Conservation (phyloP, 1,140 invertebrate genomes). For the Drosophila parabipectinata region DNA sequence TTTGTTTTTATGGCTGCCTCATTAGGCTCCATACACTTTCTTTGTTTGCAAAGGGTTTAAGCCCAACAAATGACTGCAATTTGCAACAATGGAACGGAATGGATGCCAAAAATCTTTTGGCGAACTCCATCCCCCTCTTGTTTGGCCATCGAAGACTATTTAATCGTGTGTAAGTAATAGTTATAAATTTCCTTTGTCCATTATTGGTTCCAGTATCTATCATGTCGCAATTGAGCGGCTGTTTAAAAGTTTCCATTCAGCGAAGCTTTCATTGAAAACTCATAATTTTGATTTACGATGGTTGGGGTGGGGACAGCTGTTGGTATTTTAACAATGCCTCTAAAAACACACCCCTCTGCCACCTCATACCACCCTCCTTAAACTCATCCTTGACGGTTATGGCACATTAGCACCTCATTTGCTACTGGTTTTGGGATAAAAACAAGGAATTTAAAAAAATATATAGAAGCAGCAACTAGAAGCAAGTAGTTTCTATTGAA, state of each 20-base stretch:
- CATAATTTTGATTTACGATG: constrained; percentile 71
- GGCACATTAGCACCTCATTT: constrained; percentile 74
- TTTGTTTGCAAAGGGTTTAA: constrained; percentile 74
- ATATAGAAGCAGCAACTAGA: too few species aligned
- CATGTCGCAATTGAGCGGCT: constrained; percentile 28
- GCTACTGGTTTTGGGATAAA: background rate
- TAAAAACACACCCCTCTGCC: constrained; percentile 24
- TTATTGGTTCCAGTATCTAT: constrained; percentile 33
- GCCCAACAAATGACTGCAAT: constrained; percentile 68
- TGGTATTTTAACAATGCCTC: constrained; percentile 53
- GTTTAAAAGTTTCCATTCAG: constrained; percentile 50
- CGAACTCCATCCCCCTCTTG: constrained; percentile 5
- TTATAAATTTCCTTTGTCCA: constrained; percentile 66
- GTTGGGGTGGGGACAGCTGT: constrained; percentile 49
- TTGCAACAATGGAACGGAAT: constrained; percentile 35
- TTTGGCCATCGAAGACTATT: constrained; percentile 42
- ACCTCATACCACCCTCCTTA: constrained; percentile 16
- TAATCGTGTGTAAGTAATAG: constrained; percentile 77
- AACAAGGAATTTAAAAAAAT: too few species aligned
- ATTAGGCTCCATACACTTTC: constrained; percentile 44
- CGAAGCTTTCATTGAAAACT: constrained; percentile 69
- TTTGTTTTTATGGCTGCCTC: constrained; percentile 58
- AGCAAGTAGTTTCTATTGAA: too few species aligned
- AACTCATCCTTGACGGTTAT: constrained; percentile 33
- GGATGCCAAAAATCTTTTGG: background rate